Percentiles rank a stretch among this genome's conserved stretches.
These are phyloP conservation scores for Agrotis clavis DNA, from an alignment of 2,888 invertebrate species.

Conservation along the genomic window DNA sequence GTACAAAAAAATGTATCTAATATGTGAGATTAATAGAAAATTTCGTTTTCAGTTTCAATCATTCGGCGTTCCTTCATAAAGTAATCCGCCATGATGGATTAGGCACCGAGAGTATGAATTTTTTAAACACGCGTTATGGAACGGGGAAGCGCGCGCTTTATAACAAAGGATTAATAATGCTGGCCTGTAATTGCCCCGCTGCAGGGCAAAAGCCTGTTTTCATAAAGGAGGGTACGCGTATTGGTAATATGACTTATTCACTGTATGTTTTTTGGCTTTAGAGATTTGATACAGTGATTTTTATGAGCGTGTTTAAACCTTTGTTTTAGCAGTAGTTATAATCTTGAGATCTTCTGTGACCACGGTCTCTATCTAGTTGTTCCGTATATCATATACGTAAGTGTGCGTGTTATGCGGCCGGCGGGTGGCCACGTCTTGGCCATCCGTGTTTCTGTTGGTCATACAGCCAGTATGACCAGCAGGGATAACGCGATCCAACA, in stretches of 20 bases:
- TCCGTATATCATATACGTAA: too few relatives aligned
- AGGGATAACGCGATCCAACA: too few relatives aligned
- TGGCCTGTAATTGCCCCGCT: slow-evolving; percentile 24
- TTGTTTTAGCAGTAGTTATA: neutral
- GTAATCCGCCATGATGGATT: slow-evolving; percentile 57
- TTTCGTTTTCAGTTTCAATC: slow-evolving; percentile 55
- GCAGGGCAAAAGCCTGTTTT: slow-evolving; percentile 3
- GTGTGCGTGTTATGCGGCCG: too few relatives aligned
- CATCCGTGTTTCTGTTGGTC: too few relatives aligned
- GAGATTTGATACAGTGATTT: neutral
- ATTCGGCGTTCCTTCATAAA: slow-evolving; percentile 40
- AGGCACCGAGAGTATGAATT: slow-evolving; percentile 50
- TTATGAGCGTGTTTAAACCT: neutral
- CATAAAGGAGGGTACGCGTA: neutral
- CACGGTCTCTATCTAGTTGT: too few relatives aligned
- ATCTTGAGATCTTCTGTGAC: too few relatives aligned
- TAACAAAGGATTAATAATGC: slow-evolving; percentile 47
- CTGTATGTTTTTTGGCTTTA: neutral
- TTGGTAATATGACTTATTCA: neutral
- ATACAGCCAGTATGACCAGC: too few relatives aligned
- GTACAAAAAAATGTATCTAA: slow-evolving; percentile 38
- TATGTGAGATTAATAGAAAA: slow-evolving; percentile 51
- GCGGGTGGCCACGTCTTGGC: too few relatives aligned
- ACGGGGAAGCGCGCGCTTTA: slow-evolving; percentile 19
- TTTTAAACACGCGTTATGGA: slow-evolving; percentile 31